These are phyloP conservation scores for Sebastes schlegelii DNA, from an alignment of 2,113 vertebrate species.

Conservation along the genomic window DNA sequence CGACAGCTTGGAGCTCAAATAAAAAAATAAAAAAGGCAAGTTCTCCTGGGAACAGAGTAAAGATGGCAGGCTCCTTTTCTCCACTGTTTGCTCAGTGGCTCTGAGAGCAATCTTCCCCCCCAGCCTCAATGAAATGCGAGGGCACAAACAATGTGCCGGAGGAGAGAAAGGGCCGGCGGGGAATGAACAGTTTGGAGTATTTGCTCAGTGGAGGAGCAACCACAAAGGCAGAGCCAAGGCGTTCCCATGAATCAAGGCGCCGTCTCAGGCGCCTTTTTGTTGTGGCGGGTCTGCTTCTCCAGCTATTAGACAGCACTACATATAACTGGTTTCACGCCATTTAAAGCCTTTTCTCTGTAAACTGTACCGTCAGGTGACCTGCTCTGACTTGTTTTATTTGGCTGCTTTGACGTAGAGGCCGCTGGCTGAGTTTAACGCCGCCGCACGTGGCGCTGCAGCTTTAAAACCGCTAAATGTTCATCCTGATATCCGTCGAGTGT, in stretches of 20 bases:
- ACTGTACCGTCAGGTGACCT: conserved; percentile 67
- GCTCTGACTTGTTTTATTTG: conserved; percentile 41
- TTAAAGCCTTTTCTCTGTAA: conserved; percentile 53
- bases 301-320: conserved; percentile 83
- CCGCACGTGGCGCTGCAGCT: conserved; percentile 40
- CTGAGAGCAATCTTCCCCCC: conserved; percentile 91
- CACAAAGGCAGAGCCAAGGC: conserved; percentile 89
- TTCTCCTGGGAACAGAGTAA: conserved; percentile 94
- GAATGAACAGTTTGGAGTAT: conserved; percentile 96
- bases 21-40: conserved; percentile 90
- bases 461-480: conserved; percentile 18
- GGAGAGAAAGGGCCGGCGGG: conserved; percentile 91
- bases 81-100: conserved; percentile 96
- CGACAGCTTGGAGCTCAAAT: conserved; percentile 96
- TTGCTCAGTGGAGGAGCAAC: conserved; percentile 95
- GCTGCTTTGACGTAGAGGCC: conserved; percentile 16
- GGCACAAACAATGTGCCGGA: conserved; percentile 93
- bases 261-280: conserved; percentile 84
- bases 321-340: conserved; percentile 57
- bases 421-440: conserved; percentile 12
- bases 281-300: conserved; percentile 30
- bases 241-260: conserved; percentile 92
- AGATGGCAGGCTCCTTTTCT: conserved; percentile 90
- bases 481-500: conserved; percentile 12
- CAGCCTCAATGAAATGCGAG: conserved; percentile 93